Conservation (phyloP, 2,888 invertebrate species). For the Xylocampa areola region DNA sequence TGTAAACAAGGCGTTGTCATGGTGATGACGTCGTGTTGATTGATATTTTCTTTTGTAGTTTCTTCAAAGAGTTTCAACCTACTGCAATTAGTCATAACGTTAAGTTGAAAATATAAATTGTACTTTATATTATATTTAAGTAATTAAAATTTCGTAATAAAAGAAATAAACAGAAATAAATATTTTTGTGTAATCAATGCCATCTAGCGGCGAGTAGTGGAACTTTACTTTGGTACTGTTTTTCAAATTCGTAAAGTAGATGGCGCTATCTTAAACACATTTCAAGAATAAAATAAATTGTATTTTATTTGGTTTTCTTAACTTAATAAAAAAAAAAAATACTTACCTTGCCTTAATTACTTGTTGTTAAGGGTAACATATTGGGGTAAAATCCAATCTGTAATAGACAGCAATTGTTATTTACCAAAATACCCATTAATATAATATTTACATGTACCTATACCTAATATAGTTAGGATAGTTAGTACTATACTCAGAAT, state of each 20-base stretch:
- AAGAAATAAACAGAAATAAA: neutral
- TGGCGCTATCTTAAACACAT: slow-evolving; percentile 20
- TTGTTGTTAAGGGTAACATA: no score
- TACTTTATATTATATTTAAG: neutral
- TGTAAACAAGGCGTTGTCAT: slow-evolving; percentile 31
- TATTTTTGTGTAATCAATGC: neutral
- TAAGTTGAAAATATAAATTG: neutral
- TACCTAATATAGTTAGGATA: no score
- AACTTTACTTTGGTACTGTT: slow-evolving; percentile 5
- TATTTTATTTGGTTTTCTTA: no score
- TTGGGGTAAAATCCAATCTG: no score
- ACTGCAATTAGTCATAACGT: neutral
- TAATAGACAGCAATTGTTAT: no score
- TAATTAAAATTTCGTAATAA: slow-evolving; percentile 5
- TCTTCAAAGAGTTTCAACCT: neutral
- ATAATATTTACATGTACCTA: no score
- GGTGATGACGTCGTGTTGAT: slow-evolving; percentile 9
- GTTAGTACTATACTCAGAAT: no score
- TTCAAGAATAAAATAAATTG: neutral
- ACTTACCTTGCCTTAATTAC: no score
- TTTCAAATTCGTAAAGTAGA: neutral
- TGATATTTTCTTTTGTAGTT: neutral
- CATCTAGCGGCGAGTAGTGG: slow-evolving; percentile 54
- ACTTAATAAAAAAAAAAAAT: no score
- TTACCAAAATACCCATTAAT: no score